phyloP scores from a whole-genome alignment of 2,888 invertebrate species.

The Belgica antarctica region DNA sequence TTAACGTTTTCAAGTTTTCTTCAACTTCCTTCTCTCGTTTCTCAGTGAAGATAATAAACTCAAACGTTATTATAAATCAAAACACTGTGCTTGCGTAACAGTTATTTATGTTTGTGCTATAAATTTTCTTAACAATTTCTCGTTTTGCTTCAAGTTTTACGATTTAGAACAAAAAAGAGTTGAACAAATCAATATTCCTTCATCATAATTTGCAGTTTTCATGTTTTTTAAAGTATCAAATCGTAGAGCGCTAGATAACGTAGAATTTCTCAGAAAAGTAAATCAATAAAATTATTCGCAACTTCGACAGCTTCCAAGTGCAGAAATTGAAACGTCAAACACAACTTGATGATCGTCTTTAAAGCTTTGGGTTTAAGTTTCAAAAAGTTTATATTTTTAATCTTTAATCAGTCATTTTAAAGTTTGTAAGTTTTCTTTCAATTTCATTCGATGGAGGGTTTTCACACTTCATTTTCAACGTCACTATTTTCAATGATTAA shows the following conservation, averaged over 20 bases:
- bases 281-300: conserved; percentile 7
- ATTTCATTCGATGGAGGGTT: conserved; percentile 4
- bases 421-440: conserved; percentile 5
- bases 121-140: neutral
- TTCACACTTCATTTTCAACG: conserved; percentile 19
- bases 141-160: neutral
- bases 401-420: conserved; percentile 13
- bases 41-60: neutral
- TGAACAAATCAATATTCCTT: neutral
- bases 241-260: neutral
- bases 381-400: conserved; percentile 6
- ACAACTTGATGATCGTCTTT: conserved; percentile 12
- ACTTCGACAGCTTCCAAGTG: neutral
- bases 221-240: neutral
- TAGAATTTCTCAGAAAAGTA: conserved; percentile 14
- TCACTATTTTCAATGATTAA: neutral
- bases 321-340: conserved; percentile 8
- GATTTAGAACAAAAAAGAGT: too few species aligned
- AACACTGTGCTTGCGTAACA: conserved; percentile 14
- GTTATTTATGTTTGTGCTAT: conserved; percentile 19
- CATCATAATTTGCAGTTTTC: neutral
- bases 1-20: neutral
- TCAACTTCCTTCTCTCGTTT: neutral
- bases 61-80: neutral
- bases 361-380: conserved; percentile 23